Conservation (phyloP, 2,113 vertebrate species). For the Dryoscopus gambensis region DNA sequence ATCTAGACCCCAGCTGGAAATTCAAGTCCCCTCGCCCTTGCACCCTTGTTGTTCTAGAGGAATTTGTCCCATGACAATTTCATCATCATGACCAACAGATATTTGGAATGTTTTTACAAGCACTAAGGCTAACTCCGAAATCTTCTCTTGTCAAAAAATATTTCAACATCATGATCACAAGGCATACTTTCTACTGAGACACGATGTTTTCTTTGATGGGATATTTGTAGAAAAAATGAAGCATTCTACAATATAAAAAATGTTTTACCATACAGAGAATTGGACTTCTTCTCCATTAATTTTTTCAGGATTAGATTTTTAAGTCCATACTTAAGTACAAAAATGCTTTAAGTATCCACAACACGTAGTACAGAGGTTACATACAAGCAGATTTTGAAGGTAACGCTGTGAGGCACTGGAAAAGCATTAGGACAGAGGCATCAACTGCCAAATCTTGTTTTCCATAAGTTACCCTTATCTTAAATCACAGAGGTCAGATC, state of each 20-base stretch:
- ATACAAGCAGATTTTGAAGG: not conserved
- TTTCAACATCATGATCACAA: not conserved
- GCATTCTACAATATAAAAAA: not conserved
- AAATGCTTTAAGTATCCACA: not conserved
- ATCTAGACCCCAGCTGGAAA: not conserved
- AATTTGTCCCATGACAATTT: not conserved
- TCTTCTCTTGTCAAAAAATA: not conserved
- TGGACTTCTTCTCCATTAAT: not conserved
- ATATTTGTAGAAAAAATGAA: not conserved
- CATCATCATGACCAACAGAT: not conserved
- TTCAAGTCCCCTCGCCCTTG: not conserved
- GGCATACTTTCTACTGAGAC: not conserved
- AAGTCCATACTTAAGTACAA: not conserved
- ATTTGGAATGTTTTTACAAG: not conserved
- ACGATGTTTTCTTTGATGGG: not conserved
- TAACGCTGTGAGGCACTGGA: not conserved
- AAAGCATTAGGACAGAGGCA: not conserved
- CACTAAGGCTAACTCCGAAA: not conserved
- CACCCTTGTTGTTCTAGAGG: not conserved
- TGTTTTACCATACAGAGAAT: not conserved
- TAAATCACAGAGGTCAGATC: not conserved
- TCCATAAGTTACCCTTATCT: not conserved
- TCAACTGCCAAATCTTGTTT: not conserved
- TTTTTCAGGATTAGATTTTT: not conserved
- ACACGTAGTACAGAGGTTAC: not conserved